Evolutionary conservation across 2,113 vertebrate species (phyloP).

Genomic region (Stomatorhinus ivindoensis): DNA sequence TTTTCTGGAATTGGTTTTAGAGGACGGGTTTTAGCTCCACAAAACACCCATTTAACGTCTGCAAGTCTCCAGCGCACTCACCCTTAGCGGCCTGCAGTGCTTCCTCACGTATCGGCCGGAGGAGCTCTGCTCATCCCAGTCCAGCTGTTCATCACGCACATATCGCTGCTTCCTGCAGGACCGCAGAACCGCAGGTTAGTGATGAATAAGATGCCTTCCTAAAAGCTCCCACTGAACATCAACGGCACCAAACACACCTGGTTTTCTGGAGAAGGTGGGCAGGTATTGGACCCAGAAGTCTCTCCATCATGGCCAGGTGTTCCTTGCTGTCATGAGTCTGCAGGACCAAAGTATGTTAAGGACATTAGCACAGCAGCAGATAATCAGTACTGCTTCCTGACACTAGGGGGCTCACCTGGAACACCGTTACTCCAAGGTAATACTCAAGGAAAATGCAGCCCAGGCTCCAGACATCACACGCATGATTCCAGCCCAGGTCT

Average conservation of each 20-base stretch:
- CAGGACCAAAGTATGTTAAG: not conserved
- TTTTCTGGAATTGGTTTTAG: not conserved
- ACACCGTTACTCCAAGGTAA: slow-evolving; percentile 88
- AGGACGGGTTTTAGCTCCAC: not conserved
- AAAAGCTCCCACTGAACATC: not conserved
- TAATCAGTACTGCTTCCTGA: not conserved
- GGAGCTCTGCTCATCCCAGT: slow-evolving; percentile 86
- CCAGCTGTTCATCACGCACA: slow-evolving; percentile 74
- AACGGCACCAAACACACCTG: slow-evolving; percentile 52
- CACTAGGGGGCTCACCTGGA: slow-evolving; percentile 67
- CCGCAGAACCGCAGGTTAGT: not conserved
- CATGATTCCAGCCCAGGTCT: slow-evolving; percentile 90
- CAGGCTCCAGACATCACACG: slow-evolving; percentile 93
- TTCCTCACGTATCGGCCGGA: slow-evolving; percentile 80
- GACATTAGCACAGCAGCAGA: not conserved
- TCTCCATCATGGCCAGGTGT: slow-evolving; percentile 96
- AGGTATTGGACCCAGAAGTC: slow-evolving; percentile 85
- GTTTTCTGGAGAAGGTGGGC: slow-evolving; percentile 85
- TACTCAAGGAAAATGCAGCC: slow-evolving; percentile 93
- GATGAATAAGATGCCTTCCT: not conserved
- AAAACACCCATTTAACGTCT: not conserved
- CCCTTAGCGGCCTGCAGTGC: slow-evolving; percentile 87
- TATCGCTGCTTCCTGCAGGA: slow-evolving; percentile 72
- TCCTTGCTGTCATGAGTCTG: slow-evolving; percentile 96
- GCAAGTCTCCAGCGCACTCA: slow-evolving; percentile 37